phyloP scores from a whole-genome alignment of 1,140 invertebrate species.

The Bradysia coprophila region DNA sequence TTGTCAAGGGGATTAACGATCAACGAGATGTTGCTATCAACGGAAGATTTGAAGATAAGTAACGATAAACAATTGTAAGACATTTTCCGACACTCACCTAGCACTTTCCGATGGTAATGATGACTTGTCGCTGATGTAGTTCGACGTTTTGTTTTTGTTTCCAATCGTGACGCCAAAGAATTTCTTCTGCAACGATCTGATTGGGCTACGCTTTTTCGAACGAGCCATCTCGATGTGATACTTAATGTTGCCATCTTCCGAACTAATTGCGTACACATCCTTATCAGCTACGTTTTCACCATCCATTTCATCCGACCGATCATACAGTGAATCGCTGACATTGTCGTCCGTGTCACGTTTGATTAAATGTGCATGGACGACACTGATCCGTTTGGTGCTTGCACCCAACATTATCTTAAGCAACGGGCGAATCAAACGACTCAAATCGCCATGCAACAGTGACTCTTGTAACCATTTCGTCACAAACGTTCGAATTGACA shows the following conservation, averaged over 20 bases:
- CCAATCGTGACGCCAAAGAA: conserved; percentile 26
- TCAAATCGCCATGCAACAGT: conserved; percentile 56
- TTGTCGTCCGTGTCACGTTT: conserved; percentile 34
- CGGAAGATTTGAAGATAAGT: neutral
- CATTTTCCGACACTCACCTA: neutral
- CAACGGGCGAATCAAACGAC: conserved; percentile 60
- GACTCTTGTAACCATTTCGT: conserved; percentile 26
- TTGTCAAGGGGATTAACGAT: conserved; percentile 31
- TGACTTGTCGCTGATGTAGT: conserved; percentile 18
- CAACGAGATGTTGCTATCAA: conserved; percentile 23
- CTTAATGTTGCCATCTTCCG: conserved; percentile 67
- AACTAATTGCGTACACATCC: conserved; percentile 73
- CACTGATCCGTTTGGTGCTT: conserved; percentile 66
- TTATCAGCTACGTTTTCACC: conserved; percentile 19
- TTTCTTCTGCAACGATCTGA: conserved; percentile 20
- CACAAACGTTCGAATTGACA: conserved; percentile 20
- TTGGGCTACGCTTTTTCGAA: conserved; percentile 20
- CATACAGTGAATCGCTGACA: conserved; percentile 21
- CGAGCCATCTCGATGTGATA: conserved; percentile 45
- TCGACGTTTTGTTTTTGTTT: conserved; percentile 20
- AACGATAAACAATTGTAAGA: neutral
- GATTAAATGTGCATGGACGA: conserved; percentile 64
- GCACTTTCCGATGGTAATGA: conserved; percentile 6
- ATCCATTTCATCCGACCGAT: conserved; percentile 27
- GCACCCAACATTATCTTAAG: conserved; percentile 61